Base-by-base conservation (phyloP, 2,113 vertebrate species). In the Heloderma charlesbogerti region DNA sequence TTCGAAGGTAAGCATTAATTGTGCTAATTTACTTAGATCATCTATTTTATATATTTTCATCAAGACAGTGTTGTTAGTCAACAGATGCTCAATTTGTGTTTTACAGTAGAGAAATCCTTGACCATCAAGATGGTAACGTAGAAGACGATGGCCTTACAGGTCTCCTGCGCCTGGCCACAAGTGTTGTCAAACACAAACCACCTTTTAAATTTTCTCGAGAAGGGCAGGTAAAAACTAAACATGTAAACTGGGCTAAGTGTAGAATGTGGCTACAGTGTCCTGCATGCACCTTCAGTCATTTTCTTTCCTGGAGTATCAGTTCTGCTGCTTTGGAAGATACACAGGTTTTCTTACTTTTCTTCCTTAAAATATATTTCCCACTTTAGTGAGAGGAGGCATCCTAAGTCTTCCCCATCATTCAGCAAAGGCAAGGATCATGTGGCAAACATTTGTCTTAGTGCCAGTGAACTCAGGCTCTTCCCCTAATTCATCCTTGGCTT, bases 121-220 rank as follows among this genome's bases (percentile, higher is more conserved):
- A 99, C 97, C 99, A 99, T 95, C 99, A 99, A 91, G 99, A 99
- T 87, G 98, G 99, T 15, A 97, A 97, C n/a, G 90, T 98, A 57
- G 99, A 99, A 97, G 99, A 99, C 85, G 99, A 99, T 88, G 99
- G 99, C 0, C 98, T 99, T 93, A 99, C 99, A 0, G 99, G 99
- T 20, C 98, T 99, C 1, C 97, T 99, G 63, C 98, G 99, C 6
- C 97, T 99, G 22, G 98, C 99, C 90, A 99, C 99, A 81, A 99
- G 99, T 78, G 99, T 99, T 54, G 98, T 99, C 93, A 99, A 99
- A 95, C 99, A 99, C 97, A 99, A 99, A 84, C 99, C 99, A 6
- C 98, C 99, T 15, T 99, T 99, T 95, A 99, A 99, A 90, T 99
- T 99, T 96, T 99, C 99, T 72, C 98, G 99, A 0, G 99, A 99